These are phyloP conservation scores for Rhinolophus sinicus DNA, from an alignment of 2,113 vertebrate species.

Conservation along the genomic window DNA sequence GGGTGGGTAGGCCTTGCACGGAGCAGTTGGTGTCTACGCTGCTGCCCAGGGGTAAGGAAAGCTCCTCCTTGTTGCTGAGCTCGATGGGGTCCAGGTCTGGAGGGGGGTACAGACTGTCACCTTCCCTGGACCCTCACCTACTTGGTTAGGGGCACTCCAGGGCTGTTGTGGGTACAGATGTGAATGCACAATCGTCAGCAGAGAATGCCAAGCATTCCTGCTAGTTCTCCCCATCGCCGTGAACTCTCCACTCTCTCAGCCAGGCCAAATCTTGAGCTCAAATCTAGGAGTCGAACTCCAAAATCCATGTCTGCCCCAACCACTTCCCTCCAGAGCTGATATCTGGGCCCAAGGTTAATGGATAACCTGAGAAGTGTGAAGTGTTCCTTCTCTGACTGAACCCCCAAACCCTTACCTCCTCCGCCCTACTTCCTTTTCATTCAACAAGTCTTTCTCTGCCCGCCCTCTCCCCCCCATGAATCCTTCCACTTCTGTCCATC, in stretches of 20 bases:
- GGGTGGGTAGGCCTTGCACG: conserved; percentile 80
- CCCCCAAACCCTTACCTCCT: not conserved
- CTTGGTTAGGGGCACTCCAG: not conserved
- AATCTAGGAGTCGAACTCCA: not conserved
- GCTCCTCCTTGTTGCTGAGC: conserved; percentile 74
- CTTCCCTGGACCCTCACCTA: not conserved
- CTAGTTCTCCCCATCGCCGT: fast-evolving
- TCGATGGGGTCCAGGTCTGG: conserved; percentile 89
- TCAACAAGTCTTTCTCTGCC: too few relatives aligned
- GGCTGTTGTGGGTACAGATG: not conserved
- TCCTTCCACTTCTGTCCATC: not conserved
- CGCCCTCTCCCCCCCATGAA: fast-evolving
- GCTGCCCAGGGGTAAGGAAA: conserved; percentile 76
- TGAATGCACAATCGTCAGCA: not conserved
- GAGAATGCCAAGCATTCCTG: not conserved
- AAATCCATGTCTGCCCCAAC: fast-evolving
- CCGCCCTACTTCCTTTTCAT: too few relatives aligned
- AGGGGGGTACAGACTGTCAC: not conserved
- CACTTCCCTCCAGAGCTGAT: not conserved
- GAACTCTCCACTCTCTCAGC: not conserved
- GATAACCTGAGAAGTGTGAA: too few relatives aligned
- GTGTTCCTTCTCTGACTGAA: not conserved
- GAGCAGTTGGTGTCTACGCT: conserved; percentile 84
- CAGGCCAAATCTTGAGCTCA: not conserved
- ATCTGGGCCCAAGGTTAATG: not conserved